Conservation (phyloP, 2,888 invertebrate species). For the Drosophila kuntzei region DNA sequence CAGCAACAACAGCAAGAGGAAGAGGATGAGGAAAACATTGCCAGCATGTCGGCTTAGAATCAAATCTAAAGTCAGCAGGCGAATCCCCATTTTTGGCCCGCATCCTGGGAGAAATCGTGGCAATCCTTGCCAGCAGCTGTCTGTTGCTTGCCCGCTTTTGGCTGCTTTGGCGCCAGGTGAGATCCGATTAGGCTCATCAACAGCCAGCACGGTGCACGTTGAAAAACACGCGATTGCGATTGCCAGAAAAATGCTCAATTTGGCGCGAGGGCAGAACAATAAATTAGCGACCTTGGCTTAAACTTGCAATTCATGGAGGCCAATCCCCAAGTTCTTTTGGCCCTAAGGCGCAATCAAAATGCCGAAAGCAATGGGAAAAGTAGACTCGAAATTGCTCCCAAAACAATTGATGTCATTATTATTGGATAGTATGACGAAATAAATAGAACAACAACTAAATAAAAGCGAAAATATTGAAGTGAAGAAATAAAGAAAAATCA, state of each 20-base stretch:
- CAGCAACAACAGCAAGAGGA: neutral
- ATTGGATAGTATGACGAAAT: conserved; percentile 1
- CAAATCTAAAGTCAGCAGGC: conserved; percentile 63
- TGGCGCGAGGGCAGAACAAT: conserved; percentile 40
- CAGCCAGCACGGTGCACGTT: conserved; percentile 17
- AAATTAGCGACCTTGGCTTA: conserved; percentile 48
- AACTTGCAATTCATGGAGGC: conserved; percentile 19
- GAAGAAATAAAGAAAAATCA: neutral
- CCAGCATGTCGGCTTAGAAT: conserved; percentile 70
- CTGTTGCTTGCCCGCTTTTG: conserved; percentile 68
- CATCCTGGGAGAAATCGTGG: neutral
- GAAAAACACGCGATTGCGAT: conserved; percentile 32
- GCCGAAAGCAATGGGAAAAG: neutral
- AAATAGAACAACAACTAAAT: conserved; percentile 5
- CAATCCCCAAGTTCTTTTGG: conserved; percentile 17
- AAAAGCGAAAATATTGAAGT: neutral
- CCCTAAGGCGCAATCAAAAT: conserved; percentile 15
- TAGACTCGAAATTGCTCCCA: conserved; percentile 22
- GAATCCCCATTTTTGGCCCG: conserved; percentile 4
- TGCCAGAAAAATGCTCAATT: conserved; percentile 26
- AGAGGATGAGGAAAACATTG: conserved; percentile 12
- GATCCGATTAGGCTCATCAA: conserved; percentile 79
- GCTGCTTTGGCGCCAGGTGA: conserved; percentile 43
- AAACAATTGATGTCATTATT: conserved; percentile 45
- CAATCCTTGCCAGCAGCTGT: conserved; percentile 63